These are phyloP conservation scores for Trachemys scripta DNA, from an alignment of 2,113 vertebrate genomes.

Conservation along the genomic window DNA sequence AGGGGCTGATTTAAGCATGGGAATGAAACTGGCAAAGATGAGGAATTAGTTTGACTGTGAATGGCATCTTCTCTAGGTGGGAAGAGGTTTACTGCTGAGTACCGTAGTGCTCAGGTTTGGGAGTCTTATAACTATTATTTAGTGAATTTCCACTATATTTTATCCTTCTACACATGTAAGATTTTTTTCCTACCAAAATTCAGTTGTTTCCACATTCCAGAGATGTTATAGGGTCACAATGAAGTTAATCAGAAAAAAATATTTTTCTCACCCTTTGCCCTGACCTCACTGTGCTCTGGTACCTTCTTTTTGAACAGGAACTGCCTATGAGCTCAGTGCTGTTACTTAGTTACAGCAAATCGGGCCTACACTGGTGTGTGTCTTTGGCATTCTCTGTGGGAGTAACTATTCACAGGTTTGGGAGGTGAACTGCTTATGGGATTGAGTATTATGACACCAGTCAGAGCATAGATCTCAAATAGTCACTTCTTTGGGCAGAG, in stretches of 20 bases:
- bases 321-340: neutral
- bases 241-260: no score
- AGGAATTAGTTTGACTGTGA: neutral
- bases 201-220: rapidly evolving
- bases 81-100: slow-evolving; percentile 46
- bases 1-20: neutral
- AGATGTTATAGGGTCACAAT: neutral
- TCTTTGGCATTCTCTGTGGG: rapidly evolving
- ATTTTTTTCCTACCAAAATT: neutral
- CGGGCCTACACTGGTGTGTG: neutral
- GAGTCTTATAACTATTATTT: neutral
- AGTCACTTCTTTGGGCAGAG: neutral
- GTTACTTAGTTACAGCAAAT: neutral
- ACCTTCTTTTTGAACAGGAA: neutral
- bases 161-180: slow-evolving; percentile 42
- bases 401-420: neutral
- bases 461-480: neutral
- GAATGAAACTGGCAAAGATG: neutral
- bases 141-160: slow-evolving; percentile 43
- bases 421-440: neutral
- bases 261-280: neutral
- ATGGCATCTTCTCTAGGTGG: slow-evolving; percentile 54
- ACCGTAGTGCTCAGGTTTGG: slow-evolving; percentile 59
- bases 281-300: neutral
- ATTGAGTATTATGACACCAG: neutral